Conservation (phyloP, 2,113 vertebrate species). For the Strix aluco region DNA sequence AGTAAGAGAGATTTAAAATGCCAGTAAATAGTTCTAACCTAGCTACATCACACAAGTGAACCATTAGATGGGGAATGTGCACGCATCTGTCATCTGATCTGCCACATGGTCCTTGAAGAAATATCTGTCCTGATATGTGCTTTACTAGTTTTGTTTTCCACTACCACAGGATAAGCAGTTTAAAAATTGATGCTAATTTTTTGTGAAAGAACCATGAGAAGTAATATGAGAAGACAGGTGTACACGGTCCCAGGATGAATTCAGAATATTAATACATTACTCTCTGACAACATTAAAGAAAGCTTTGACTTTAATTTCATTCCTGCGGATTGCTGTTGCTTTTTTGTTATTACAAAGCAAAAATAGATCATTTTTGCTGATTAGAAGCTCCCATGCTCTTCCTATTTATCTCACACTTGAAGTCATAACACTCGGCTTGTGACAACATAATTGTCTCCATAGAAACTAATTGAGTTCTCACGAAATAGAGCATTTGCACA, state of each 20-base stretch:
- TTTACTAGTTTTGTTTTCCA: slow-evolving; percentile 2
- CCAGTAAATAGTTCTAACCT: slow-evolving; percentile 23
- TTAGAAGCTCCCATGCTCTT: slow-evolving; percentile 27
- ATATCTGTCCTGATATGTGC: neutral
- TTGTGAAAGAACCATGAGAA: neutral
- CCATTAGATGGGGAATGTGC: neutral
- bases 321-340: neutral
- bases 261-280: slow-evolving; percentile 23
- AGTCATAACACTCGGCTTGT: slow-evolving; percentile 12
- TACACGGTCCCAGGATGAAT: neutral
- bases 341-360: slow-evolving; percentile 33
- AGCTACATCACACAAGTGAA: neutral
- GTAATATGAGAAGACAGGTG: neutral
- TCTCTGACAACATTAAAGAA: slow-evolving; percentile 9
- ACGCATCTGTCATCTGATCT: neutral
- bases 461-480: slow-evolving; percentile 57
- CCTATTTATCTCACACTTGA: slow-evolving; percentile 52
- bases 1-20: slow-evolving; percentile 41
- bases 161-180: neutral
- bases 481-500: slow-evolving; percentile 11
- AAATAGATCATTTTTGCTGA: slow-evolving; percentile 38
- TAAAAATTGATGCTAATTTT: slow-evolving; percentile 31
- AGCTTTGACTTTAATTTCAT: neutral
- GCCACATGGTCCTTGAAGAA: neutral
- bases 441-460: slow-evolving; percentile 61